Evolutionary conservation across 2,113 vertebrate species (phyloP), one percentile per base, ranked within the genome.

Genomic region (Campylomormyrus numenius): DNA sequence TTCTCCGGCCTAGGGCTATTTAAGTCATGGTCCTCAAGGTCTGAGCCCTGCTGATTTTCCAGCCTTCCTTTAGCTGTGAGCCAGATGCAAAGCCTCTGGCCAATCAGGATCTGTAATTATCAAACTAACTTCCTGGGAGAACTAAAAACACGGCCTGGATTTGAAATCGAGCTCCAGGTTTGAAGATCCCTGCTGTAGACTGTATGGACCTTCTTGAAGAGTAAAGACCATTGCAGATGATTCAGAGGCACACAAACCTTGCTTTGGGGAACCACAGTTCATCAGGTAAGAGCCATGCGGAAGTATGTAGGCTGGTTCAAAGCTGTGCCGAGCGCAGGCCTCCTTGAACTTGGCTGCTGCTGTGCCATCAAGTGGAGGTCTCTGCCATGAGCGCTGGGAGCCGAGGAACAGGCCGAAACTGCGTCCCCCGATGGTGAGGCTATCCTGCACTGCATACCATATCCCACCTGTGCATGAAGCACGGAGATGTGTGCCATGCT

Each of bases 281-380:
- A 96, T 96, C 89, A 97, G 93, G 92, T 97, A 96, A 62, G 96
- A 96, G 21, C 96, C 96, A 48, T 97, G 96, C 10, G 96, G 96
- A 46, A 97, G 80, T 89, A 97, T 95, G 90, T 95, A 93, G 52
- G 90, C 90, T 0, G 95, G 91, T 31, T 95, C 91, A 50, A 95
- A 95, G 24, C 92, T 94, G 3, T 93, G 92, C 2, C 91, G 88
- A 62, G 85, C 50, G 31, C 95, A 94, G 0, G 93, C 93, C 90
- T 95, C 93, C 89, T 89, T 92, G 89, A 96, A 97, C 92, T 90
- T 94, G 49, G 80, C 94, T 89, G 95, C 95, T 85, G 95, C 94
- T 1, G 88, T 27, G 0, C 42, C 90, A 89, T 96, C 94, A 84
- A 96, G 89, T 0, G 94, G 90, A 5, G 95, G 94, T 88, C 95